Evolutionary conservation across 1,140 invertebrate genomes (phyloP).

Genomic region (Acromyrmex echinatior): DNA sequence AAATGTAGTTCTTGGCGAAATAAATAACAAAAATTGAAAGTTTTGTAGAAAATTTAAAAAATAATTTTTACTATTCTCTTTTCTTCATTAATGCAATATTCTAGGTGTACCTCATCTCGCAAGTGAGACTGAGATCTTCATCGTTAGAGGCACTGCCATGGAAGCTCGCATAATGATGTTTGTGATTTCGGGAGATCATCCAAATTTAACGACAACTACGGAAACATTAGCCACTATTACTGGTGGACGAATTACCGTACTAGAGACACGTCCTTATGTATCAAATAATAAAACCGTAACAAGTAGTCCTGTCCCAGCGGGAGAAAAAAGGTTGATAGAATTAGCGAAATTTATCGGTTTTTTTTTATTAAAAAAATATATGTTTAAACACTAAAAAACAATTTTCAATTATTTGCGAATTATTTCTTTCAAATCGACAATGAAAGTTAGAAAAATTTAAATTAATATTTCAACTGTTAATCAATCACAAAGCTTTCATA

Average conservation of each 20-base stretch:
- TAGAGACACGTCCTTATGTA: constrained; percentile 91
- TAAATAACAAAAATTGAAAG: not conserved
- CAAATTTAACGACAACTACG: constrained; percentile 90
- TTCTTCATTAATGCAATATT: not conserved
- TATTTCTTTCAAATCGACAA: too few relatives aligned
- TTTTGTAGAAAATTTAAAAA: not conserved
- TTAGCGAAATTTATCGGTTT: not conserved
- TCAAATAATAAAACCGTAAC: constrained; percentile 77
- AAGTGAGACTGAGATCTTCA: constrained; percentile 90
- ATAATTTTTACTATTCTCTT: not conserved
- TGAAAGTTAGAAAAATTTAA: too few relatives aligned
- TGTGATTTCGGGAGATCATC: constrained; percentile 91
- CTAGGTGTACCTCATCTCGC: constrained; percentile 90
- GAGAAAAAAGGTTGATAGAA: constrained; percentile 74
- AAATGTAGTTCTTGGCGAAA: not conserved
- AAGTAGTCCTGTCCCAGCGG: constrained; percentile 57
- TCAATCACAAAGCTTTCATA: not conserved
- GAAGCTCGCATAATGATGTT: constrained; percentile 91
- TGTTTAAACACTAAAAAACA: not conserved
- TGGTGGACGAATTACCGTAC: constrained; percentile 91
- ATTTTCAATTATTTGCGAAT: not conserved
- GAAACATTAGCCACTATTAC: constrained; percentile 92
- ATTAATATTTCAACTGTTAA: too few relatives aligned
- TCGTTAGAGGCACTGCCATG: constrained; percentile 90
- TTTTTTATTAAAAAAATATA: not conserved